Evolutionary conservation across 2,888 invertebrate species (phyloP), one percentile per base, ranked within the genome.

Genomic region (Xanthostigma xanthostigma): DNA sequence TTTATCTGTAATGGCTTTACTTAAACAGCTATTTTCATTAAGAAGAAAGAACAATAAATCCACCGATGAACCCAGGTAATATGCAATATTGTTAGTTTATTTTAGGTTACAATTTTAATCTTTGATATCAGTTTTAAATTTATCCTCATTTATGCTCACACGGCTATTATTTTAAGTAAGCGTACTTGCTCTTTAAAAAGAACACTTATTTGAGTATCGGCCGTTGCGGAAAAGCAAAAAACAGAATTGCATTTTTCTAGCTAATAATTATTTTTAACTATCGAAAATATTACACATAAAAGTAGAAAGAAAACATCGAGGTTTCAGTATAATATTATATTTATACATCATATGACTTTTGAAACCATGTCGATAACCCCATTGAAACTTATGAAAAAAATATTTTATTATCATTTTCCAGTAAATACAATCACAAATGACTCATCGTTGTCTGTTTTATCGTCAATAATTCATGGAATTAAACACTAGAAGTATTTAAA

Each of bases 21-120:
- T 84, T 65, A 80, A 81, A 64, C 83, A 81, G 73, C 68, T 84
- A 58, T 79, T 83, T 69, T 71, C 74, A 60, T 71, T 77, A 53
- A 65, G 63, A 65, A 80, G 76, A 67, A 75, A 72, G 71, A 71
- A 72, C 66, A 64, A 70, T 57, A 62, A 68, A 60, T 52, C 59
- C 49, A 46, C 67, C 59, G 55, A 59, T 61, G 62, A 62, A 60
- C 13, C 14, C 33, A 12, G 50, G 41, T 38, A 72, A 72, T 68
- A 69, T 72, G 67, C 70, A 67, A 65, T 52, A 61, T 60, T 36
- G 13, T 44, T 34, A 14, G 55, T 66, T 62, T 68, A 65, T 68
- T 67, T 67, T 2, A 42, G 27, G 5, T 41, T 34, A 14, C 17
- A 44, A 36, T 36, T 17, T 39, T n/a, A 46, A 49, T 46, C 17